Evolutionary conservation across 2,888 invertebrate genomes (phyloP), one percentile per base, ranked within the genome.

Genomic region (Drosophila mimica): DNA sequence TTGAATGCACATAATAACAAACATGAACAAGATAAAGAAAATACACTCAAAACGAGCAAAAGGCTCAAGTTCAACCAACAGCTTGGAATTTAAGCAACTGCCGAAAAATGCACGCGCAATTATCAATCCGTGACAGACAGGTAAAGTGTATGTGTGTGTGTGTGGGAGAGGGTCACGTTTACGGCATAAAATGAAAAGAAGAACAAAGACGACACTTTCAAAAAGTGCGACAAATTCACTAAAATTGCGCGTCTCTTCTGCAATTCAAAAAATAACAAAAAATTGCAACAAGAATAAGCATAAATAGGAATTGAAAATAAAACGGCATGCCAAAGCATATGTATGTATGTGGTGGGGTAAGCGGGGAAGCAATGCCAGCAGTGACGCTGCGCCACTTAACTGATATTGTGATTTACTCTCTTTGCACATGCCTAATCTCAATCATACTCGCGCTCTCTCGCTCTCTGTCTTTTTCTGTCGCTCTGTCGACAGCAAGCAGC

Each of bases 181-280:
- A 40, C 48, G 34, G n/a, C 58, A 62, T 48, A 69, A 65, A 69
- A 64, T 70, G 63, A 65, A 62, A 64, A 74, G 63, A 71, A 76
- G n/a, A 58, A 49, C 34, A 59, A 54, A 51, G 54, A 64, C 67
- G 67, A 52, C 63, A 69, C 15, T 8, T 25, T 15, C 67, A 63
- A 73, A 78, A 74, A 74, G 38, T 53, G 74, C 80, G 72, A 80
- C 65, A 81, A 82, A 80, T 74, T 73, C 73, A 74, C 67, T 82
- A 82, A 80, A 79, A 72, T 69, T 76, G 62, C 72, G 76, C 79
- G 25, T 28, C 17, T 38, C 52, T 40, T 52, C 52, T 40, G 52
- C 43, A 49, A 52, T 25, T 46, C 4, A 49, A 34, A 57, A 20
- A 31, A 30, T 40, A 34, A 28, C 63, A 48, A 33, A 53, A 48